Conservation (phyloP, 2,113 vertebrate species). For the Xyliphius kryptos region DNA sequence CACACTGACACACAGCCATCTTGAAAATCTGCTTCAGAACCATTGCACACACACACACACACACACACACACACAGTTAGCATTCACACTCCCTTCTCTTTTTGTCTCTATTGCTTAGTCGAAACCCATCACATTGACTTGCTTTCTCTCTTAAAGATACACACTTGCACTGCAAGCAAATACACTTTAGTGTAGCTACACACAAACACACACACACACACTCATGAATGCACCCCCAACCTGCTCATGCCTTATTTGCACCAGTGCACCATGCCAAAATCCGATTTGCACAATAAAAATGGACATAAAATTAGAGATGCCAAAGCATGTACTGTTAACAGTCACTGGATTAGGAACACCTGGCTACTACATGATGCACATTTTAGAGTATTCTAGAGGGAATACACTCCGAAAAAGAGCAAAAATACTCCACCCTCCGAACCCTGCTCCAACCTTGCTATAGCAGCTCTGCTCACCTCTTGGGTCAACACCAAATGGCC, state of each 20-base stretch:
- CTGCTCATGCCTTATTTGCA: neutral
- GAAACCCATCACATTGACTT: neutral
- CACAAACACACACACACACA: too few relatives aligned
- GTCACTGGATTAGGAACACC: too few relatives aligned
- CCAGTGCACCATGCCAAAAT: neutral
- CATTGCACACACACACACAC: too few relatives aligned
- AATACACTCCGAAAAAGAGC: too few relatives aligned
- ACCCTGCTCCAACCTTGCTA: too few relatives aligned
- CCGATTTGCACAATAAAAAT: neutral
- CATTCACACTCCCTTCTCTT: neutral
- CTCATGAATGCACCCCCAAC: neutral
- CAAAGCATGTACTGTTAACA: neutral
- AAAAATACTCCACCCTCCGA: too few relatives aligned
- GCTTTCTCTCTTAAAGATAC: neutral
- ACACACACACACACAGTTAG: neutral
- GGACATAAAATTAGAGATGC: neutral
- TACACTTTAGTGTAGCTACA: too few relatives aligned
- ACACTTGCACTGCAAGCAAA: neutral
- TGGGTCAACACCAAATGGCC: too few relatives aligned
- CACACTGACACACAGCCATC: conserved; percentile 1
- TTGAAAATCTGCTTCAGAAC: neutral
- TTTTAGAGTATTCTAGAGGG: too few relatives aligned
- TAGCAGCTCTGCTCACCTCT: too few relatives aligned
- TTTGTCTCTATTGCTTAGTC: neutral
- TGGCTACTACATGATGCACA: neutral